Evolutionary conservation across 2,888 invertebrate species (phyloP).

Genomic region (Deilephila elpenor): DNA sequence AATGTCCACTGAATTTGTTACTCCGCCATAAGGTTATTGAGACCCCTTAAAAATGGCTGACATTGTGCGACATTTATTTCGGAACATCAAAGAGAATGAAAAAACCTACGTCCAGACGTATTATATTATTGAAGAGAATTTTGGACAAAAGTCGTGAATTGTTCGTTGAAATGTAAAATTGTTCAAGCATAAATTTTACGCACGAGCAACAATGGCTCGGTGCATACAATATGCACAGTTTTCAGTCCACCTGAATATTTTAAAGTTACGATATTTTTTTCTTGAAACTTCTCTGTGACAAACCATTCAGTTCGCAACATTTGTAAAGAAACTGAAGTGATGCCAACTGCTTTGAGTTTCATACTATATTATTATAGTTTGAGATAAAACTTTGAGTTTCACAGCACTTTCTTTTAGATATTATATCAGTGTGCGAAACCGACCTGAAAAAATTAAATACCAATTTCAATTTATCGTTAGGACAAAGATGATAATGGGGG

Average conservation of each 20-base stretch:
- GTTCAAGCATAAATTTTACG: not conserved
- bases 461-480: too few species aligned
- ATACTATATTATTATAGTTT: not conserved
- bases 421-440: too few species aligned
- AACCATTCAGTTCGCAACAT: not conserved
- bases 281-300: conserved; percentile 1
- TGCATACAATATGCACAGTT: not conserved
- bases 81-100: too few species aligned
- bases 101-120: too few species aligned
- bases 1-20: too few species aligned
- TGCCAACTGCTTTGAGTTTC: conserved; percentile 3
- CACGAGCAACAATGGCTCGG: not conserved
- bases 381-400: too few species aligned
- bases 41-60: too few species aligned
- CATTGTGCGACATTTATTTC: too few species aligned
- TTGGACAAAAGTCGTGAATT: not conserved
- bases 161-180: not conserved
- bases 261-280: not conserved
- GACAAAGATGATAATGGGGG: too few species aligned
- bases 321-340: not conserved
- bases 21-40: too few species aligned
- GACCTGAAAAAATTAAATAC: too few species aligned
- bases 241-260: conserved; percentile 9
- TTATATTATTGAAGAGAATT: not conserved
- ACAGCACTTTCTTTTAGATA: too few species aligned